These are phyloP conservation scores for Willowsia nigromaculata DNA, from an alignment of 2,888 invertebrate species.

Conservation along the genomic window DNA sequence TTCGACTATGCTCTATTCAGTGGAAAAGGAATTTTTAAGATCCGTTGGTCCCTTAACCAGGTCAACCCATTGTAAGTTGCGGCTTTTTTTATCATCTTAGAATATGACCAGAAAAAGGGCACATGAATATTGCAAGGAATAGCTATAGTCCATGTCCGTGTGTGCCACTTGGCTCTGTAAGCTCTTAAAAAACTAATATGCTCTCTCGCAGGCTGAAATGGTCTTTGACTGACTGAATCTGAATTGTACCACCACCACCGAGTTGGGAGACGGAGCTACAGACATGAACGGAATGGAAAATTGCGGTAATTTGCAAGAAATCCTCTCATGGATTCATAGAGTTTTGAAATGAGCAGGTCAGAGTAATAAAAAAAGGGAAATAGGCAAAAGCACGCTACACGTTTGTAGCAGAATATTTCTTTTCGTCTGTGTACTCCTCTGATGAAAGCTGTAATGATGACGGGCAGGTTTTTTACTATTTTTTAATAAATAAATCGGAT, in stretches of 20 bases:
- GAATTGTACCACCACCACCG: neutral
- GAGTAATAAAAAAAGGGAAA: neutral
- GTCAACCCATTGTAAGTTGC: too few species aligned
- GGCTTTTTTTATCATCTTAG: constrained; percentile 19
- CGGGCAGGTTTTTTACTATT: neutral
- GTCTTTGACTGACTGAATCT: neutral
- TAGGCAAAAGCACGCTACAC: too few species aligned
- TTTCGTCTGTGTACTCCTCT: too few species aligned
- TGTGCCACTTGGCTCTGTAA: neutral
- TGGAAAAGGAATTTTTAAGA: neutral
- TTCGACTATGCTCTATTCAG: neutral
- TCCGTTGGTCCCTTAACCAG: too few species aligned
- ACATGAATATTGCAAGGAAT: neutral
- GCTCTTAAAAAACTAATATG: neutral
- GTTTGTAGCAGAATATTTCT: too few species aligned
- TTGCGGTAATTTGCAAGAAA: constrained; percentile 63
- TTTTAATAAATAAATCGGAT: constrained; percentile 4
- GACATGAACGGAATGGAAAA: constrained; percentile 42
- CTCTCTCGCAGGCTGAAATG: neutral
- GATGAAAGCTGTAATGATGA: neutral
- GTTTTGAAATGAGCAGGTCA: constrained; percentile 28
- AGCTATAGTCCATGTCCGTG: neutral
- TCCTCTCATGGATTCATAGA: constrained; percentile 59
- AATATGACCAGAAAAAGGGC: neutral
- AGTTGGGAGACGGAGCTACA: neutral